Conservation (phyloP, 2,797 vertebrate species). For the Pogonophryne albipinna region DNA sequence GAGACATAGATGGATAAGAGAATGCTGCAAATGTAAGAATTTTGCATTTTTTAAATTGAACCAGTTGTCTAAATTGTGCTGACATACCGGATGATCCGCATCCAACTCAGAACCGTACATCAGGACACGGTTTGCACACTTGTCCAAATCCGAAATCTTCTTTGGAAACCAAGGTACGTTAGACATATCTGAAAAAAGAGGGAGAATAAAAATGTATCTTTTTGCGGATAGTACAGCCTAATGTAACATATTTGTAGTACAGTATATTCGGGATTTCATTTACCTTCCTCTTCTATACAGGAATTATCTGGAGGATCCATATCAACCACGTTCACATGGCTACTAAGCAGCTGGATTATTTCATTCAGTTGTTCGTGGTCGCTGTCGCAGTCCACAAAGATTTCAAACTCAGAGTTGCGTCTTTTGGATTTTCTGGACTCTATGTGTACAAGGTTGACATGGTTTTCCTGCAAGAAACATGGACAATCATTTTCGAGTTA, state of each 20-base stretch:
- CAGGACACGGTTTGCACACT: slow-evolving; percentile 94
- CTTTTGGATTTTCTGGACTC: slow-evolving; percentile 96
- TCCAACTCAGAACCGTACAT: slow-evolving; percentile 98
- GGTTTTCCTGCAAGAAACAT: slow-evolving; percentile 90
- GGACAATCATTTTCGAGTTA: neutral
- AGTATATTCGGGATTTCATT: neutral
- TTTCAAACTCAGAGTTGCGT: slow-evolving; percentile 97
- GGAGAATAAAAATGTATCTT: neutral
- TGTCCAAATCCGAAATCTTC: slow-evolving; percentile 98
- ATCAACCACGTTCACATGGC: slow-evolving; percentile 90
- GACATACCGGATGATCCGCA: slow-evolving; percentile 94
- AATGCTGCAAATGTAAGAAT: neutral
- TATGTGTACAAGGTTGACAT: slow-evolving; percentile 95
- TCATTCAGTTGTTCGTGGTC: slow-evolving; percentile 94
- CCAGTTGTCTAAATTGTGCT: neutral
- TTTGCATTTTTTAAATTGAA: neutral
- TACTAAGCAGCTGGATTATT: slow-evolving; percentile 92
- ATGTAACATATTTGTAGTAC: neutral
- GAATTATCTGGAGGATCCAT: slow-evolving; percentile 90
- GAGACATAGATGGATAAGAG: neutral
- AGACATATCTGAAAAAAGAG: slow-evolving; percentile 87
- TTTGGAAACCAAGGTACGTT: slow-evolving; percentile 95
- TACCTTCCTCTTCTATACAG: slow-evolving; percentile 86
- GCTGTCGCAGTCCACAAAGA: slow-evolving; percentile 97
- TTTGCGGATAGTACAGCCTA: neutral